Percentiles rank a stretch among this genome's conserved stretches.
phyloP scores from a whole-genome alignment of 92 coral and sea anemone species.

The Pocillopora grandis region DNA sequence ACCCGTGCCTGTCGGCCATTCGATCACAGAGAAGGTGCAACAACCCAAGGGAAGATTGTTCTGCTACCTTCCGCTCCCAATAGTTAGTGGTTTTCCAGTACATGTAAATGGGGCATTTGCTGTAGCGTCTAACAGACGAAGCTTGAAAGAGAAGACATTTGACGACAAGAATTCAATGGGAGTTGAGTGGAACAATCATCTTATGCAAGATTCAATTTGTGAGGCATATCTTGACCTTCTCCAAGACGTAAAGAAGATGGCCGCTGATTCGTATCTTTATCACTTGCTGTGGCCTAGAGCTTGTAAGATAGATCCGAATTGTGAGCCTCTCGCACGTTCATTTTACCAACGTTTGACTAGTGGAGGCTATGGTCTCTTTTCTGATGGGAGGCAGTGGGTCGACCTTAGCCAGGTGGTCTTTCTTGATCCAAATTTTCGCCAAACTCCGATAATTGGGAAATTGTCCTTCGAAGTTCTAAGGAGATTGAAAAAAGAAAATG shows the following conservation, averaged over 20 bases:
- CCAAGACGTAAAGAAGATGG: slow-evolving; percentile 51
- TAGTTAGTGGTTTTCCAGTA: slow-evolving; percentile 78
- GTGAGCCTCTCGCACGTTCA: slow-evolving; percentile 30
- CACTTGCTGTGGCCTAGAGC: slow-evolving; percentile 62
- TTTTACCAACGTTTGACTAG: slow-evolving; percentile 39
- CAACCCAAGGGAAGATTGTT: slow-evolving; percentile 49
- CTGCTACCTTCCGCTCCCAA: slow-evolving; percentile 82
- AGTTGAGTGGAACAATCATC: slow-evolving; percentile 54
- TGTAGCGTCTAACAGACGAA: slow-evolving; percentile 68
- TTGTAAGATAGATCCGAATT: slow-evolving; percentile 1
- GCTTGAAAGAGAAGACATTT: slow-evolving; percentile 49
- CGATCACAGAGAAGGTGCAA: background rate
- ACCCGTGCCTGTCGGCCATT: slow-evolving; percentile 2
- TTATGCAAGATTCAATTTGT: slow-evolving; percentile 45
- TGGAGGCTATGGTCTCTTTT: background rate
- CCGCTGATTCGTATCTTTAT: slow-evolving; percentile 8
- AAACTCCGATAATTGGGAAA: slow-evolving; percentile 38
- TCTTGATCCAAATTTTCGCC: slow-evolving; percentile 51
- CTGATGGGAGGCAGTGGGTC: slow-evolving; percentile 66
- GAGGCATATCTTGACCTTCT: slow-evolving; percentile 61
- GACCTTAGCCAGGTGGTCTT: slow-evolving; percentile 47
- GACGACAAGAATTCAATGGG: slow-evolving; percentile 65
- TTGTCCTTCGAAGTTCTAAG: slow-evolving; percentile 38
- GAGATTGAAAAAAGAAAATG: background rate
- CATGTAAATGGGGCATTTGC: slow-evolving; percentile 78